phyloP scores from a whole-genome alignment of 2,888 invertebrate genomes.

The Andricus quercusramuli region DNA sequence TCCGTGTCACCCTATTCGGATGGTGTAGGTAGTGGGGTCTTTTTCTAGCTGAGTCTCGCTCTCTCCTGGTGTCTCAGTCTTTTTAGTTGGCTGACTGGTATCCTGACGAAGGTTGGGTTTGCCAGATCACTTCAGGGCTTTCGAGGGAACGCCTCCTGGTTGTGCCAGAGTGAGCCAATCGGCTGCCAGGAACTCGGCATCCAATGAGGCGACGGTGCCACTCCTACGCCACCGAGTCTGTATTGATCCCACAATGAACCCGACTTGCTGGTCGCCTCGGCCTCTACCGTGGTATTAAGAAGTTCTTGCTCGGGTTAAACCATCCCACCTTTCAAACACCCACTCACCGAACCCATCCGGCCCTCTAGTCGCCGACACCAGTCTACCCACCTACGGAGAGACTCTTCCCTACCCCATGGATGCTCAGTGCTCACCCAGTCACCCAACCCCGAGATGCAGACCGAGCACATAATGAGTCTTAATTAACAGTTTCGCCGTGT shows the following conservation, averaged over 20 bases:
- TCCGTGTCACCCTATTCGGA: slow-evolving; percentile 71
- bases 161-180: slow-evolving; percentile 67
- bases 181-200: slow-evolving; percentile 57
- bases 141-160: slow-evolving; percentile 74
- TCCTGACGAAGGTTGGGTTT: slow-evolving; percentile 59
- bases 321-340: slow-evolving; percentile 61
- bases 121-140: slow-evolving; percentile 60
- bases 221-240: slow-evolving; percentile 72
- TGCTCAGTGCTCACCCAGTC: slow-evolving; percentile 44
- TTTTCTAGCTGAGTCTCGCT: slow-evolving; percentile 57
- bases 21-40: slow-evolving; percentile 62
- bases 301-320: slow-evolving; percentile 65
- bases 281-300: slow-evolving; percentile 69
- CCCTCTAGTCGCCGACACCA: slow-evolving; percentile 43
- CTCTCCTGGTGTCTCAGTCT: slow-evolving; percentile 44
- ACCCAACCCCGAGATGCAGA: slow-evolving; percentile 43
- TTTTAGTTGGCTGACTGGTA: slow-evolving; percentile 51
- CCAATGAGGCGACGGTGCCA: slow-evolving; percentile 75
- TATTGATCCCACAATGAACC: slow-evolving; percentile 79
- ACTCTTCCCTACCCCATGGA: slow-evolving; percentile 45
- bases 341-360: slow-evolving; percentile 49
- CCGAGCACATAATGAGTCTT: slow-evolving; percentile 76
- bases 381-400: slow-evolving; percentile 3
- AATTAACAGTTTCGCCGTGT: slow-evolving; percentile 78
- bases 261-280: slow-evolving; percentile 59